Evolutionary conservation across 1,140 invertebrate genomes (phyloP).

Genomic region (Drosophila neocordata): DNA sequence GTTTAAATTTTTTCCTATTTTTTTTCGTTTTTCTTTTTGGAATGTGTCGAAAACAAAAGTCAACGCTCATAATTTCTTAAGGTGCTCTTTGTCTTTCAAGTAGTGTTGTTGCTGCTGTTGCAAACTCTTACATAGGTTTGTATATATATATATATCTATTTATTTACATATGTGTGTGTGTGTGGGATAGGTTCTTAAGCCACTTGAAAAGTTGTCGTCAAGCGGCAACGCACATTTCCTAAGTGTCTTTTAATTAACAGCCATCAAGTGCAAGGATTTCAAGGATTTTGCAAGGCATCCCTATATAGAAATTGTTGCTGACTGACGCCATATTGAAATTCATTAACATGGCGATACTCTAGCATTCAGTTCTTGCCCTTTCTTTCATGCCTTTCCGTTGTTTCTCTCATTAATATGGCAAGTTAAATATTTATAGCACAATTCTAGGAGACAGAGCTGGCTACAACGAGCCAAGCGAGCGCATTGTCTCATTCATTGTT

Average conservation of each 20-base stretch:
- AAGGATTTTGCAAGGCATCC: slow-evolving; percentile 55
- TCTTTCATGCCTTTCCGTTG: slow-evolving; percentile 12
- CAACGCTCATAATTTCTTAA: slow-evolving; percentile 38
- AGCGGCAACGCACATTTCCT: slow-evolving; percentile 60
- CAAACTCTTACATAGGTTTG: slow-evolving; percentile 41
- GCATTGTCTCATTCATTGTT: slow-evolving; percentile 76
- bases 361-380: slow-evolving; percentile 4
- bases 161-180: not conserved
- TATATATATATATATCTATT: too few species aligned
- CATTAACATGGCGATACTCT: slow-evolving; percentile 65
- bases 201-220: slow-evolving; percentile 61
- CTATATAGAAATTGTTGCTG: slow-evolving; percentile 23
- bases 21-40: slow-evolving; percentile 13
- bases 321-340: slow-evolving; percentile 77
- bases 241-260: slow-evolving; percentile 79
- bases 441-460: slow-evolving; percentile 67
- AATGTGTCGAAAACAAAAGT: slow-evolving; percentile 29
- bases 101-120: slow-evolving; percentile 23
- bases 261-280: slow-evolving; percentile 76
- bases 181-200: slow-evolving; percentile 37
- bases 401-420: slow-evolving; percentile 76
- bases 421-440: slow-evolving; percentile 81
- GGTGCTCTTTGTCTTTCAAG: slow-evolving; percentile 28
- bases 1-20: slow-evolving; percentile 26
- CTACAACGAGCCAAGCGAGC: slow-evolving; percentile 19